Conservation (phyloP, 1,140 invertebrate species). For the Sminthurides bifidus region DNA sequence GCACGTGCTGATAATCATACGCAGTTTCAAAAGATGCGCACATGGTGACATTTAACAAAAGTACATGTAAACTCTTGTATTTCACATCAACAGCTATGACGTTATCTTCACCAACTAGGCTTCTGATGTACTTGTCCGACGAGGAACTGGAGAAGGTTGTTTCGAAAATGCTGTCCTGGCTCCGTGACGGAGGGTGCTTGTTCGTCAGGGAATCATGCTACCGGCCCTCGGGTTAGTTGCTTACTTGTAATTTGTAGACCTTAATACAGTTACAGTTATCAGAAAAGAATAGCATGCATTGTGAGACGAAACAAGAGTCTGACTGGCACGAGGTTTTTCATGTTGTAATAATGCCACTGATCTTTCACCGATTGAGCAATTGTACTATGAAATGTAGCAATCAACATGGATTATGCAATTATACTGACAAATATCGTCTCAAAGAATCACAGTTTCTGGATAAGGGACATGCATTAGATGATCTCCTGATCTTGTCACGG, state of each 20-base stretch:
- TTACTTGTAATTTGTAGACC: background rate
- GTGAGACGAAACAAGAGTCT: too few species aligned
- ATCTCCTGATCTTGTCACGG: too few species aligned
- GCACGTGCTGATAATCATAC: background rate
- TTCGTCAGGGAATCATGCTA: slow-evolving; percentile 45
- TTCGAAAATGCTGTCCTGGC: slow-evolving; percentile 41
- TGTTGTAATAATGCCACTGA: too few species aligned
- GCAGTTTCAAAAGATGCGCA: background rate
- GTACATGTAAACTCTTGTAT: background rate
- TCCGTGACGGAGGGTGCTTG: slow-evolving; percentile 42
- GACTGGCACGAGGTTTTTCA: too few species aligned
- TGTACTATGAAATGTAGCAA: too few species aligned
- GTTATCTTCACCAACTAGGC: slow-evolving; percentile 51
- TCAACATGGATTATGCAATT: background rate
- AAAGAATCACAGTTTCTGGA: too few species aligned
- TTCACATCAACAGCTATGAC: slow-evolving; percentile 34
- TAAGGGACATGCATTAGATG: too few species aligned
- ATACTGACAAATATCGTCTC: background rate
- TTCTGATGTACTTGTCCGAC: slow-evolving; percentile 49
- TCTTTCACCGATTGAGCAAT: too few species aligned
- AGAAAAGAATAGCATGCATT: background rate
- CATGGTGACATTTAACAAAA: background rate
- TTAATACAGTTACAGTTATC: background rate
- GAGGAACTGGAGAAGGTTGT: slow-evolving; percentile 42
- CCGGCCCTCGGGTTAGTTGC: slow-evolving; percentile 42